These are phyloP conservation scores for Gortyna flavago DNA, from an alignment of 2,888 invertebrate species.

Conservation along the genomic window DNA sequence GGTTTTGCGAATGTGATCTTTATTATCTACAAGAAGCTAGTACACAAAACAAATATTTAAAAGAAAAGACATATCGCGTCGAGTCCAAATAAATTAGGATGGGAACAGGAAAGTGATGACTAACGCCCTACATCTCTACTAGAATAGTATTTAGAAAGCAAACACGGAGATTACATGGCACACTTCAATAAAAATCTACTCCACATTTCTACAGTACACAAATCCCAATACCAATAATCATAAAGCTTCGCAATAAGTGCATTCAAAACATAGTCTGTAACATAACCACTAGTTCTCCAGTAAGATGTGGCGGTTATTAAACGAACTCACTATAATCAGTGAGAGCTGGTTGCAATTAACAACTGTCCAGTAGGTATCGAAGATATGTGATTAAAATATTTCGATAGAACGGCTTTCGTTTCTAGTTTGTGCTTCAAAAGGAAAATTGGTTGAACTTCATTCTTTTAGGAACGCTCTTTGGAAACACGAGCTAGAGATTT, in stretches of 20 bases:
- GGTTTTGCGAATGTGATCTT: too few species aligned
- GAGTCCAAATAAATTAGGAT: neutral
- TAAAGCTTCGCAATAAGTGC: constrained; percentile 20
- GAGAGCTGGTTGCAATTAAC: constrained; percentile 53
- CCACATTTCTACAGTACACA: constrained; percentile 17
- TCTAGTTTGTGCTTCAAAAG: constrained; percentile 18
- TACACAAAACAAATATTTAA: too few species aligned
- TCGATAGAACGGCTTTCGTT: constrained; percentile 57
- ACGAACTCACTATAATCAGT: constrained; percentile 53
- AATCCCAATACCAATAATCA: constrained; percentile 36
- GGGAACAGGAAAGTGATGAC: neutral
- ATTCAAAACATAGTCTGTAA: constrained; percentile 44
- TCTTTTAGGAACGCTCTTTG: neutral
- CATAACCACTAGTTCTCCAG: constrained; percentile 44
- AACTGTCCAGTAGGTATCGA: constrained; percentile 24
- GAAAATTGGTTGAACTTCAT: neutral
- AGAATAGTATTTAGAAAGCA: constrained; percentile 32
- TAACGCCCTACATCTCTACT: neutral
- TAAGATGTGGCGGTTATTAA: constrained; percentile 45
- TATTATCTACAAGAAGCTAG: too few species aligned
- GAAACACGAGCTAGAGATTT: neutral
- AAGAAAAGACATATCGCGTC: neutral
- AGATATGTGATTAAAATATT: constrained; percentile 60
- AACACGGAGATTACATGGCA: neutral
- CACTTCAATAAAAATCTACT: constrained; percentile 20